Evolutionary conservation across 1,140 invertebrate genomes (phyloP).

Genomic region (Vanessa tameamea): DNA sequence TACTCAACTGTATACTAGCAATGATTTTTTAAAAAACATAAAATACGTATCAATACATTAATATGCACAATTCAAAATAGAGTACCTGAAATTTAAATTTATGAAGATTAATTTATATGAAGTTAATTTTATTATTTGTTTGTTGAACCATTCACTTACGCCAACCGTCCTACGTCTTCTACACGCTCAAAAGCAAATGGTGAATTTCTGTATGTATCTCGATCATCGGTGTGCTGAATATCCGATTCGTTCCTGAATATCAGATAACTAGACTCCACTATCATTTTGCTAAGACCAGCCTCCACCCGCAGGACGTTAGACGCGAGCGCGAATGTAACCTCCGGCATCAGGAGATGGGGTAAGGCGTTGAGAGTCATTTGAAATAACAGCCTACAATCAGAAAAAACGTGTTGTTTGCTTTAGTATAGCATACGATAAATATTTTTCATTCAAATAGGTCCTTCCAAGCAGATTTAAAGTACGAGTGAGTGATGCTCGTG

Average conservation of each 20-base stretch:
- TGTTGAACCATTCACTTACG: conserved; percentile 44
- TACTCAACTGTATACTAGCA: no score
- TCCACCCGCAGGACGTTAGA: conserved; percentile 50
- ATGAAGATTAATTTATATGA: no score
- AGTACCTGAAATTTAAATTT: no score
- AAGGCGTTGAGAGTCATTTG: conserved; percentile 46
- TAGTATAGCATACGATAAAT: no score
- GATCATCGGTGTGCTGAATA: conserved; percentile 35
- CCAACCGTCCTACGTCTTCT: conserved; percentile 42
- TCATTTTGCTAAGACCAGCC: conserved; percentile 50
- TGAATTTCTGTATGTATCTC: conserved; percentile 42
- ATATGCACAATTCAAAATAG: no score
- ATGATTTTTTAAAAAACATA: no score
- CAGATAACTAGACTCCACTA: conserved; percentile 47
- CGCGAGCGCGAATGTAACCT: conserved; percentile 49
- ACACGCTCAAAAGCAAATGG: conserved; percentile 58
- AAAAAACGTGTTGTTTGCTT: background rate
- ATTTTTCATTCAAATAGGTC: no score
- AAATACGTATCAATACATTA: no score
- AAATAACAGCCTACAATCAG: conserved; percentile 42
- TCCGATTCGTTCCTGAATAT: conserved; percentile 51
- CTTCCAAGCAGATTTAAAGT: no score
- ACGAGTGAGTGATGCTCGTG: no score
- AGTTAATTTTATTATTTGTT: no score
- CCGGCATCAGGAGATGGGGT: conserved; percentile 43